A percentile compares a stretch with the other conserved stretches of the same genome.
Conservation (phyloP, 2,797 vertebrate genomes). For the Phalanger gymnotis region DNA sequence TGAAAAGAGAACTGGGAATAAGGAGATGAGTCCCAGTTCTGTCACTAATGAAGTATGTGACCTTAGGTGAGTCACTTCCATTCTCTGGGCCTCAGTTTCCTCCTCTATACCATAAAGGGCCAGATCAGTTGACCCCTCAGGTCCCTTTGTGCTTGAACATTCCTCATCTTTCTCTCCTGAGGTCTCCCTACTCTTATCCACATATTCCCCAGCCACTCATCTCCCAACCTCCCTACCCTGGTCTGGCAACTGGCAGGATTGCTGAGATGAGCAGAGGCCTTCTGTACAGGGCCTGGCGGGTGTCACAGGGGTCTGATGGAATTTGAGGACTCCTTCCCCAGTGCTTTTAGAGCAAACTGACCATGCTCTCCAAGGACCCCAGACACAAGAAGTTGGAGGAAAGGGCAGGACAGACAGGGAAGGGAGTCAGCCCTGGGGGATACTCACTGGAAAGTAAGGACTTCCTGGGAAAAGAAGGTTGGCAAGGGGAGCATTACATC, state of each 20-base stretch:
- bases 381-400: slow-evolving; percentile 79
- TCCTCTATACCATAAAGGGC: background rate
- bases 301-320: slow-evolving; percentile 78
- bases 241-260: slow-evolving; percentile 82
- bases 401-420: background rate
- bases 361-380: slow-evolving; percentile 88
- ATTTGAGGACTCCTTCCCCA: slow-evolving; percentile 82
- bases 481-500: background rate
- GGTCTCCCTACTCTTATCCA: background rate
- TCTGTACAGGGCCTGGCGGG: slow-evolving; percentile 85
- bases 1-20: background rate
- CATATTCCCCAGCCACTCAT: background rate
- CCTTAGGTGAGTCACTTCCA: background rate
- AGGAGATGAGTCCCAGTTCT: background rate
- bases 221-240: slow-evolving; percentile 82
- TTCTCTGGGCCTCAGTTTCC: background rate
- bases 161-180: background rate
- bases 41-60: background rate
- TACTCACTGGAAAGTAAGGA: slow-evolving; percentile 1
- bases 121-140: background rate
- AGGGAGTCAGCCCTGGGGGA: background rate
- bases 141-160: background rate
- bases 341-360: slow-evolving; percentile 87
- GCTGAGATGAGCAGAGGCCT: slow-evolving; percentile 76
- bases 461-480: slow-evolving; percentile 78